Percentiles rank a stretch among this genome's conserved stretches.
Evolutionary conservation across 2,113 vertebrate genomes (phyloP).

Genomic region (Suricata suricatta): DNA sequence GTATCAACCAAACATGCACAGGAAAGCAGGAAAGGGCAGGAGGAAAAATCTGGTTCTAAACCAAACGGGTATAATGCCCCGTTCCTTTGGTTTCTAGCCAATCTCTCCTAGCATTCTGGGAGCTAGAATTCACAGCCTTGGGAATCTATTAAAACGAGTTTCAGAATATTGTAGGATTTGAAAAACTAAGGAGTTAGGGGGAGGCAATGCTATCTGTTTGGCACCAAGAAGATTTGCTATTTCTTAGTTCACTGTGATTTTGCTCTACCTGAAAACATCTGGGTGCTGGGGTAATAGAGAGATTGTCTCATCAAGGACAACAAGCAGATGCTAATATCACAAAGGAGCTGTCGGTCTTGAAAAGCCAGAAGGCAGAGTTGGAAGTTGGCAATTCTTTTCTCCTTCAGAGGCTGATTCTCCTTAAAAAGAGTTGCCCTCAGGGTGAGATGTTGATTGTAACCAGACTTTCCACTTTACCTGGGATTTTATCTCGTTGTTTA

Average conservation of each 20-base stretch:
- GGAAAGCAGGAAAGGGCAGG: not conserved
- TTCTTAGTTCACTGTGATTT: not conserved
- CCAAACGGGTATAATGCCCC: not conserved
- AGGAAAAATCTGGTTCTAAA: not conserved
- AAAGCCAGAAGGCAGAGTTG: not conserved
- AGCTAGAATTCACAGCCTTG: not conserved
- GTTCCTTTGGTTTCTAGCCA: not conserved
- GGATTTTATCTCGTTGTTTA: not conserved
- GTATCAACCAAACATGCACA: not conserved
- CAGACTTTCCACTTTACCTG: not conserved
- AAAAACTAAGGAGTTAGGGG: not conserved
- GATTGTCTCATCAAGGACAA: not conserved
- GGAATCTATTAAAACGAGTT: not conserved
- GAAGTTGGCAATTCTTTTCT: not conserved
- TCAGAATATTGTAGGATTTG: not conserved
- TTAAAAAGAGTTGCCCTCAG: not conserved
- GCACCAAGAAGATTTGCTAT: not conserved
- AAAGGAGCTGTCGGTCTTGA: not conserved
- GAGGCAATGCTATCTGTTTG: not conserved
- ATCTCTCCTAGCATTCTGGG: not conserved
- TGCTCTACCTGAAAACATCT: not conserved
- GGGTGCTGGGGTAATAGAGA: not conserved
- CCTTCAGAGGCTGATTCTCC: not conserved
- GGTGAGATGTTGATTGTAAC: not conserved
- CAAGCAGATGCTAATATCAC: not conserved